Conservation (phyloP, 2,888 invertebrate species). For the Drosophila affinis region DNA sequence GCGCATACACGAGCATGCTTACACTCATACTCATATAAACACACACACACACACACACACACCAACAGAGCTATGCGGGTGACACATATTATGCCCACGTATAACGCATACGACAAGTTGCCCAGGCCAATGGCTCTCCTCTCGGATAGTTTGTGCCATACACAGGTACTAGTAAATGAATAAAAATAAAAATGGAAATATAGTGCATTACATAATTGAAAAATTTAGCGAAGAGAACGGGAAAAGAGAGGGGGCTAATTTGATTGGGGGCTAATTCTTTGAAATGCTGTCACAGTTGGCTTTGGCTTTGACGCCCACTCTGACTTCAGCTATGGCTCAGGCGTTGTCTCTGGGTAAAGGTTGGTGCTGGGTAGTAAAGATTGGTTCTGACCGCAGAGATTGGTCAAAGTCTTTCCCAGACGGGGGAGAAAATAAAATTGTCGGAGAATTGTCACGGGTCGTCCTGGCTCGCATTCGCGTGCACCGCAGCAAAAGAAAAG, state of each 20-base stretch:
- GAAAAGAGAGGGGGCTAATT: slow-evolving; percentile 4
- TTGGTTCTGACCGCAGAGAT: not conserved
- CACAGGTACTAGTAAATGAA: slow-evolving; percentile 40
- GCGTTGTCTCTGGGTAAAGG: not conserved
- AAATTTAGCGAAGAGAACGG: not conserved
- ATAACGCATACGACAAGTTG: slow-evolving; percentile 45
- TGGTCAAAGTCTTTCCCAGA: not conserved
- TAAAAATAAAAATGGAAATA: slow-evolving; percentile 44
- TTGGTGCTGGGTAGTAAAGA: too few species aligned
- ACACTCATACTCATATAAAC: too few species aligned
- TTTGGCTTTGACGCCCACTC: too few species aligned
- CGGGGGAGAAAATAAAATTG: too few species aligned
- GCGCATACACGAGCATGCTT: not conserved
- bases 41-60: too few species aligned
- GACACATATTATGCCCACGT: slow-evolving; percentile 47
- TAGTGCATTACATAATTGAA: slow-evolving; percentile 51
- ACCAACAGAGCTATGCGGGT: slow-evolving; percentile 37
- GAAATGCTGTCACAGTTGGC: slow-evolving; percentile 1
- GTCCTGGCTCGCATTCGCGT: too few species aligned
- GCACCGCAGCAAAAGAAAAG: too few species aligned
- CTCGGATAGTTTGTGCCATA: slow-evolving; percentile 18
- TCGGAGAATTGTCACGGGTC: too few species aligned
- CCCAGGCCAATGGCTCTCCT: too few species aligned
- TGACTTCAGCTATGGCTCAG: not conserved
- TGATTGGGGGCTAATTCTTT: slow-evolving; percentile 15